Base-by-base conservation (phyloP, 2,113 vertebrate genomes). In the Xiphophorus maculatus region DNA sequence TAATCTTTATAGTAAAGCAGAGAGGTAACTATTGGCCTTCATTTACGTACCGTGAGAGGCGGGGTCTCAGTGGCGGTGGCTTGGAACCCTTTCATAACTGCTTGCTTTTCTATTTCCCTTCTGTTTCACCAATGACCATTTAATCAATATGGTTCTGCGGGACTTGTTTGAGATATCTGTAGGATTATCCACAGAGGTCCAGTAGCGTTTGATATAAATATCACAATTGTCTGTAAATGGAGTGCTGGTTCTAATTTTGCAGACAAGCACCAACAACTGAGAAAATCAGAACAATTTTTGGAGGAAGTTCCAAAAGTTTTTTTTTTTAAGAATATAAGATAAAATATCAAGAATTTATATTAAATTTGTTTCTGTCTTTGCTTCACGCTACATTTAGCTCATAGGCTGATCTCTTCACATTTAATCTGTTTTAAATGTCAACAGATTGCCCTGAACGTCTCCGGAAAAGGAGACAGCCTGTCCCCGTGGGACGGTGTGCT, bases 401-500 rank as follows among this genome's bases (percentile, higher is more conserved):
- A 33, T 27, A 30, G 5, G 19, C 7, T 44, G 29, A 28, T 7
- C 30, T 37, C 61, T 64, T 60, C 32, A 0, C 15, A 74, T 6
- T 54, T 22, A 72, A 68, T 89, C 37, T 91, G 51, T 60, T 81
- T 80, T 68, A 1, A 30, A 30, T 44, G 42, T 80, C 72, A 29
- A 63, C 93, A 99, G 98, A 98, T 98, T 85, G 96, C 97, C 75
- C 93, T 99, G 64, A 99, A 99, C 83, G 96, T 99, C 86, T 96
- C 96, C n/a, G 97, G 97, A 66, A 99, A 99, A 94, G 98, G 97
- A 8, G 98, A 98, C 93, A 98, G 96, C 84, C 93, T 99, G 66
- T 95, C 97, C 80, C 96, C 97, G 1, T 99, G 98, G 98, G 97
- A 99, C 79, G 96, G 96, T 27, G 92, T 93, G 84, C 94, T 99